Evolutionary conservation across 1,140 invertebrate genomes (phyloP).

Genomic region (Anoplophora glabripennis): DNA sequence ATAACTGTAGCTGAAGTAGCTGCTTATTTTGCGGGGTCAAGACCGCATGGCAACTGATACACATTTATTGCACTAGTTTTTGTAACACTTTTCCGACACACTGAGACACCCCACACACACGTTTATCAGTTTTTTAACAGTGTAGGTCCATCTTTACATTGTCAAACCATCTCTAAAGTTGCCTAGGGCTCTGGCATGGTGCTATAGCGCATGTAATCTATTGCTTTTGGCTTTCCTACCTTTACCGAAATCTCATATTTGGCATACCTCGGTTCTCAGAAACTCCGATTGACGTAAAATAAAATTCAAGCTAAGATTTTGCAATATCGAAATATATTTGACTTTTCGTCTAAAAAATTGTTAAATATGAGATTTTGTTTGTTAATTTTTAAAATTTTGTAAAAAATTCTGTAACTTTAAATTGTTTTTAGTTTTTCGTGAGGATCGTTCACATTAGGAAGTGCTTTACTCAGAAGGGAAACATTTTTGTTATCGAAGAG

Average conservation of each 20-base stretch:
- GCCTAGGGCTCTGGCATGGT: slow-evolving; percentile 48
- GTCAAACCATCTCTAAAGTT: slow-evolving; percentile 53
- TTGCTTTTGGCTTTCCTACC: slow-evolving; percentile 3
- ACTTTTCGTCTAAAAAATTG: too few relatives aligned
- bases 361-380: too few relatives aligned
- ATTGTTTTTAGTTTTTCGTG: slow-evolving; percentile 93
- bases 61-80: slow-evolving; percentile 30
- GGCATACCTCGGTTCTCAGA: not conserved
- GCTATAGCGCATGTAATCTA: slow-evolving; percentile 22
- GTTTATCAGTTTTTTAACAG: slow-evolving; percentile 15
- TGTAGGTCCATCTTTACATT: slow-evolving; percentile 43
- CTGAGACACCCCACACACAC: slow-evolving; percentile 4
- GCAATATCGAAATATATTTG: too few relatives aligned
- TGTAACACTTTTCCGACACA: slow-evolving; percentile 17
- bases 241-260: slow-evolving; percentile 12
- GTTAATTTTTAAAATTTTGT: too few relatives aligned
- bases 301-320: too few relatives aligned
- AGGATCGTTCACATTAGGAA: slow-evolving; percentile 98
- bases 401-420: too few relatives aligned
- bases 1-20: slow-evolving; percentile 31
- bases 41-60: slow-evolving; percentile 45
- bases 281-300: too few relatives aligned
- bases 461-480: slow-evolving; percentile 98
- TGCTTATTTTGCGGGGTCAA: slow-evolving; percentile 35
- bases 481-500: slow-evolving; percentile 98